Evolutionary conservation across 1,140 invertebrate genomes (phyloP).

Genomic region (Chironomus tepperi): DNA sequence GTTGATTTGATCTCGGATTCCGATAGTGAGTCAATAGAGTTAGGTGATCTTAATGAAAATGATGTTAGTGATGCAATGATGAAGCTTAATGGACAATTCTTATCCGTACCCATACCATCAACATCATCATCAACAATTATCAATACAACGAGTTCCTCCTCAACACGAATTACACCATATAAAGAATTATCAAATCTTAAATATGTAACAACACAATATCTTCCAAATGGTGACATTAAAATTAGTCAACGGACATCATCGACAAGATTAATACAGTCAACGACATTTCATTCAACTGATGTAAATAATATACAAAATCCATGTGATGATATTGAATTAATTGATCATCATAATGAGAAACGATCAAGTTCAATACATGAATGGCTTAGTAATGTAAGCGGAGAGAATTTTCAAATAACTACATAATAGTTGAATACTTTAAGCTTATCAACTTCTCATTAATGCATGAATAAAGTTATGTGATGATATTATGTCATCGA

Average conservation of each 20-base stretch:
- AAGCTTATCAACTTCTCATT: too few species aligned
- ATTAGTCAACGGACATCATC: not conserved
- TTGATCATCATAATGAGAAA: not conserved
- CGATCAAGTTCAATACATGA: not conserved
- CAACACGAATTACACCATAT: not conserved
- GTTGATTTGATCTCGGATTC: not conserved
- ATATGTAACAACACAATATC: not conserved
- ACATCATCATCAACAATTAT: not conserved
- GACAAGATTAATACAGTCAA: not conserved
- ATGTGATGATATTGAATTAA: not conserved
- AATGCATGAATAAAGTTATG: too few species aligned
- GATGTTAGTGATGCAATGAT: not conserved
- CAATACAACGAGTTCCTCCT: too few species aligned
- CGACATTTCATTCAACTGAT: not conserved
- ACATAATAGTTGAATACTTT: not conserved
- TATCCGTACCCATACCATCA: not conserved
- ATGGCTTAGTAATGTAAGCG: not conserved
- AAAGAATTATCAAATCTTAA: not conserved
- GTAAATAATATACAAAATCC: not conserved
- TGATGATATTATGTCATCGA: too few species aligned
- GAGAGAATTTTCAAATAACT: constrained; percentile 2
- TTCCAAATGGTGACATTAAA: not conserved
- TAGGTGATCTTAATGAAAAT: not conserved
- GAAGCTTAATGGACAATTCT: constrained; percentile 6
- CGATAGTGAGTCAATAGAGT: not conserved